Percentiles rank a stretch among this genome's conserved stretches.
Evolutionary conservation across 1,140 invertebrate genomes (phyloP).

Genomic region (Drosophila lowei): DNA sequence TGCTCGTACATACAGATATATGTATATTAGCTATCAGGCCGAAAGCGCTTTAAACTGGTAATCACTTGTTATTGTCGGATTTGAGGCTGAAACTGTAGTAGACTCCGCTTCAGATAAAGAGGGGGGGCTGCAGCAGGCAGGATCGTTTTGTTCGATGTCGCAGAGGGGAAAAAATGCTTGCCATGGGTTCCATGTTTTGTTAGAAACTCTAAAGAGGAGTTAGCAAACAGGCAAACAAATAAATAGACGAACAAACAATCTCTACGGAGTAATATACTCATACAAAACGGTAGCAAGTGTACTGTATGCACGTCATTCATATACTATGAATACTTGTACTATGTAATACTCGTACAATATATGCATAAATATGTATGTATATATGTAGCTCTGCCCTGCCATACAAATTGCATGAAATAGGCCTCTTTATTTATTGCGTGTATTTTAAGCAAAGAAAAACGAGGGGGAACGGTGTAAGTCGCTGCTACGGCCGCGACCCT

Average conservation of each 20-base stretch:
- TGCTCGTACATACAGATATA: no score
- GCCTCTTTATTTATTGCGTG: constrained; percentile 49
- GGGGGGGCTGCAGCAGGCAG: not conserved
- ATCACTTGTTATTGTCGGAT: constrained; percentile 43
- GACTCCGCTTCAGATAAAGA: not conserved
- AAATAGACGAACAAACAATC: constrained; percentile 4
- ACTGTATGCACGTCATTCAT: constrained; percentile 17
- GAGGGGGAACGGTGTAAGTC: no score
- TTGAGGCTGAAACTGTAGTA: not conserved
- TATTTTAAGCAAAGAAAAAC: constrained; percentile 35
- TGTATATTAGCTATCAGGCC: constrained; percentile 17
- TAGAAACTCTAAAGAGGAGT: not conserved
- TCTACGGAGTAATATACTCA: constrained; percentile 22
- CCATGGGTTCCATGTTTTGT: not conserved
- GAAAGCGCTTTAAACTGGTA: constrained; percentile 46
- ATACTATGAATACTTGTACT: not conserved
- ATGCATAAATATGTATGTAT: constrained; percentile 5
- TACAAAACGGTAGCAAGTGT: constrained; percentile 37
- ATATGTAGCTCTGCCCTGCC: constrained; percentile 27
- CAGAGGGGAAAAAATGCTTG: not conserved
- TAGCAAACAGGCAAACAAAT: not conserved
- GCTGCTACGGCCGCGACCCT: no score
- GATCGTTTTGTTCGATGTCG: constrained; percentile 5
- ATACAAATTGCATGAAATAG: constrained; percentile 62
- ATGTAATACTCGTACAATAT: not conserved